These are phyloP conservation scores for Brachionus manjavacas DNA, from an alignment of 1,140 invertebrate species.

Conservation along the genomic window DNA sequence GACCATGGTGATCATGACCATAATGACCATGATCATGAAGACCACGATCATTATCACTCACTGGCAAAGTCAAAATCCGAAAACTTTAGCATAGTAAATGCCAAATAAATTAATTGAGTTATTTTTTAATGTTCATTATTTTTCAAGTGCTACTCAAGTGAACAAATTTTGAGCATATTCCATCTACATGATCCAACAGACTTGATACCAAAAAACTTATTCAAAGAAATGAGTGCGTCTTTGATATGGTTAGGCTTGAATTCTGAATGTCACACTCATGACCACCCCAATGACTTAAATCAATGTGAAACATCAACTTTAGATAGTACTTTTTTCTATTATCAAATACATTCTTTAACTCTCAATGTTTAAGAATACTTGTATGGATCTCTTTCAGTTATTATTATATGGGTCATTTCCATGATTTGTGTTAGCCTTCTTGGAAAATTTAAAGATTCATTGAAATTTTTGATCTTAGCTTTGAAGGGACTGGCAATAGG, in stretches of 20 bases:
- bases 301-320: not conserved
- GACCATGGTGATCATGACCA: constrained; percentile 38
- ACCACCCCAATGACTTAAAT: not conserved
- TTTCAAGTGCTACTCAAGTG: constrained; percentile 22
- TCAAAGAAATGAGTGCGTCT: not conserved
- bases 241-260: constrained; percentile 28
- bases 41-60: not conserved
- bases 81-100: constrained; percentile 1
- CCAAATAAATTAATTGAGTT: not conserved
- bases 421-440: constrained; percentile 12
- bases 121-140: not conserved
- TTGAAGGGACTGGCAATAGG: constrained; percentile 32
- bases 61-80: not conserved
- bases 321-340: not conserved
- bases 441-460: not conserved
- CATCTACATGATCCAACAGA: not conserved
- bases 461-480: not conserved
- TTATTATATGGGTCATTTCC: constrained; percentile 25
- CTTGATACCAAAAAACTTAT: not conserved
- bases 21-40: not conserved
- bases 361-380: not conserved
- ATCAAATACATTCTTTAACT: not conserved
- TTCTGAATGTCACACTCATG: not conserved
- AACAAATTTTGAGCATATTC: constrained; percentile 7
- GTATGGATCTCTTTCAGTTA: constrained; percentile 3